Base-by-base conservation (phyloP, 2,797 vertebrate species). In the Gadopsis marmoratus region DNA sequence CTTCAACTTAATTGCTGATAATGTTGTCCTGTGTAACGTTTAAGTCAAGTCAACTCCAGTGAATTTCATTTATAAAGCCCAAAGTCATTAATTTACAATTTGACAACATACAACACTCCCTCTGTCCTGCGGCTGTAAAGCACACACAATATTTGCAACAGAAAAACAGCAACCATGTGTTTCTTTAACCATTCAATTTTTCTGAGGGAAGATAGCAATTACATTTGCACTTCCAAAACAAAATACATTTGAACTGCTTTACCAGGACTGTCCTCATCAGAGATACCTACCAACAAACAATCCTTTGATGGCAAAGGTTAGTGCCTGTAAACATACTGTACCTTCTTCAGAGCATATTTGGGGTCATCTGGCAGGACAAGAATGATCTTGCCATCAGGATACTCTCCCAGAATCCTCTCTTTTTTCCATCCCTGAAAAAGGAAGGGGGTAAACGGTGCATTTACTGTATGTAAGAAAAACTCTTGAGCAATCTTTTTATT, bases 261-360 rank as follows among this genome's bases (percentile, higher is more conserved):
- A 55, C 51, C 26, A 0, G 53, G 26, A 9, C 6, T 45, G 26
- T 56, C 66, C 53, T 37, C 35, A n/a, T 12, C 45, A 63, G 2
- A 31, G 61, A 48, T 12, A 26, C 10, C 0, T 17, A 50, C 21
- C 19, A 37, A 13, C 4, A 23, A 16, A n/a, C 13, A 8, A 45
- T 8, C 21, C 7, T 39, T 35, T 37, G 33, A 50, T 67, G 29
- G 16, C 35, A 3, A 60, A 35, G 10, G 11, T 62, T 58, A 7
- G 7, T 21, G 9, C 29, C 11, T 47, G 14, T 29, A 16, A 64
- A 88, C 84, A 37, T 93, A 58, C 56, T 13, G 53, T 70, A 99
- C 98, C 97, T 99, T 99, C 93, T 97, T 99, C 79, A 99, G 93
- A 55, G 98, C 98, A 83, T 99, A 99, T 83, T 99, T 99, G n/a